Conservation (phyloP, 2,113 vertebrate species). For the Dunckerocampus dactyliophorus region DNA sequence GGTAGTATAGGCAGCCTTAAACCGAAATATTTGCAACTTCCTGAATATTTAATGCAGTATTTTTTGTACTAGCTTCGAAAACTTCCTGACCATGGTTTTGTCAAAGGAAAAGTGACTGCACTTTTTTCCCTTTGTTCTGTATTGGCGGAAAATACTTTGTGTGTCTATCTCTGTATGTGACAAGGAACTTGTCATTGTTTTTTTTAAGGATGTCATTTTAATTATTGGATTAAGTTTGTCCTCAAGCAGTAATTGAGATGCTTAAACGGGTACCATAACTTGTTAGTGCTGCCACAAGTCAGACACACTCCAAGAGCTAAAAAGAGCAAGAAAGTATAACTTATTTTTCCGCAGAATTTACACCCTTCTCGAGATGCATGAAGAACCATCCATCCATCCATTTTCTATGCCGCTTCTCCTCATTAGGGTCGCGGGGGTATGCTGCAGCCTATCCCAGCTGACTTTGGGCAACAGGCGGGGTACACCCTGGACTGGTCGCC, state of each 20-base stretch:
- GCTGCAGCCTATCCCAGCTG: too few relatives aligned
- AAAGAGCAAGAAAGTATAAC: slow-evolving; percentile 13
- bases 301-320: slow-evolving; percentile 16
- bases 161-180: background rate
- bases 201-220: slow-evolving; percentile 33
- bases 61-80: slow-evolving; percentile 20
- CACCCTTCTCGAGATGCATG: background rate
- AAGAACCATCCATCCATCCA: too few relatives aligned
- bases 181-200: slow-evolving; percentile 37
- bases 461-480: too few relatives aligned
- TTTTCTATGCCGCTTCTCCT: too few relatives aligned
- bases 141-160: background rate
- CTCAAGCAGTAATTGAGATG: slow-evolving; percentile 29
- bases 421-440: too few relatives aligned
- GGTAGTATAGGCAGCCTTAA: slow-evolving; percentile 38
- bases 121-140: slow-evolving; percentile 17
- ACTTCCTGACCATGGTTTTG: slow-evolving; percentile 16
- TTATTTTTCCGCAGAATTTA: slow-evolving; percentile 16
- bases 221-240: slow-evolving; percentile 30
- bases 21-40: slow-evolving; percentile 32
- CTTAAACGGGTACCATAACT: slow-evolving; percentile 44
- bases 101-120: slow-evolving; percentile 27
- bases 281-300: slow-evolving; percentile 27
- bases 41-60: slow-evolving; percentile 41
- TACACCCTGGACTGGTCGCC: too few relatives aligned